These are phyloP conservation scores for Sebastes flavidus DNA, from an alignment of 2,797 vertebrate species.

Conservation along the genomic window DNA sequence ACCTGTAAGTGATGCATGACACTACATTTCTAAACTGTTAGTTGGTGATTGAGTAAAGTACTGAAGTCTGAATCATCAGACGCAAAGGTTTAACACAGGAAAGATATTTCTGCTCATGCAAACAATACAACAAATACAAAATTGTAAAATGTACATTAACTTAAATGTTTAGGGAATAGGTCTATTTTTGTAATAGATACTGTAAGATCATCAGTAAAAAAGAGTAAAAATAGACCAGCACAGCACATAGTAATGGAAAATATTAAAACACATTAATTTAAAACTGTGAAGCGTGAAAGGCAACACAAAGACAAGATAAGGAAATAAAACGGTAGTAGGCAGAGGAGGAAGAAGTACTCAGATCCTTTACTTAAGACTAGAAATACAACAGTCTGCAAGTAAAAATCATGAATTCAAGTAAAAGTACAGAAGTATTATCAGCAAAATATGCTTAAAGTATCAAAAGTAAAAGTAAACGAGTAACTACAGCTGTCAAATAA, in stretches of 20 bases:
- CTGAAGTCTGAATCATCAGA: neutral
- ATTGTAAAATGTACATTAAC: neutral
- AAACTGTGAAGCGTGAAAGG: neutral
- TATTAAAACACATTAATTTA: neutral
- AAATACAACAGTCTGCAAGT: no score
- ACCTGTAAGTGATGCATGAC: constrained; percentile 29
- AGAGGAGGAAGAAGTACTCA: neutral
- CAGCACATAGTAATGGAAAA: neutral
- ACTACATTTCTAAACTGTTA: neutral
- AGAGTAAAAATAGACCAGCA: neutral
- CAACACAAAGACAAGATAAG: neutral
- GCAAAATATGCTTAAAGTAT: no score
- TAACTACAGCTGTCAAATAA: no score
- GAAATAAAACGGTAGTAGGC: neutral
- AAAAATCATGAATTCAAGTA: no score
- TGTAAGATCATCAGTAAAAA: neutral
- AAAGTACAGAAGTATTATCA: no score
- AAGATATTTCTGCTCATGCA: neutral
- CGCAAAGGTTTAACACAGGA: neutral
- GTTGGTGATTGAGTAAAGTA: neutral
- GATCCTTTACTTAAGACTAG: no score
- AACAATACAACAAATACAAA: neutral
- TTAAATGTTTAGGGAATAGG: neutral
- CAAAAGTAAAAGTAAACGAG: no score
- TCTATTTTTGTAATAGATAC: neutral